A percentile compares a stretch with the other conserved stretches of the same genome.
Evolutionary conservation across 2,113 vertebrate genomes (phyloP).

Genomic region (Sakesphorus luctuosus): DNA sequence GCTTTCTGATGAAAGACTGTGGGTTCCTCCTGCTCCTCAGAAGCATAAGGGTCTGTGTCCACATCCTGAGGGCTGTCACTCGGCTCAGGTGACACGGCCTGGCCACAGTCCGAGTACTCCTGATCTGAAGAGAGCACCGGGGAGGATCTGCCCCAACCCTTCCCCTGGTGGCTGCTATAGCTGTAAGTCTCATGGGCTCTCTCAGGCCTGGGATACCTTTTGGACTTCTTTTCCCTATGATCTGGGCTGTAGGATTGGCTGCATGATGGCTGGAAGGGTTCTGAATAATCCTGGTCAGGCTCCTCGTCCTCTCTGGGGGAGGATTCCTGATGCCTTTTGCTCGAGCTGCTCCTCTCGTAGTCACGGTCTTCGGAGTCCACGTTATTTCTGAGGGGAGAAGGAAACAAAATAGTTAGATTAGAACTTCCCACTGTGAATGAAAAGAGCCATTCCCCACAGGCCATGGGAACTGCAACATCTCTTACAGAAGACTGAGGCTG

Average conservation of each 20-base stretch:
- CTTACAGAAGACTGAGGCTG: neutral
- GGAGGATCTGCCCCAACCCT: constrained; percentile 71
- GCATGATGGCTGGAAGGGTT: constrained; percentile 77
- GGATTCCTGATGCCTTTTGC: constrained; percentile 77
- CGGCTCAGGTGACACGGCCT: constrained; percentile 81
- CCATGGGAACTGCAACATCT: neutral
- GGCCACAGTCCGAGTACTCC: constrained; percentile 77
- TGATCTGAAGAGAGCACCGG: constrained; percentile 77
- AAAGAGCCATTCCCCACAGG: neutral
- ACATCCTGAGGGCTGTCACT: constrained; percentile 76
- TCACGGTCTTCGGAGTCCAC: constrained; percentile 75
- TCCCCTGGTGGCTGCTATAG: constrained; percentile 67
- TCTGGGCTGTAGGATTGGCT: constrained; percentile 70
- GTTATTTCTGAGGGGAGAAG: constrained; percentile 57
- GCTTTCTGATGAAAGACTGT: constrained; percentile 45
- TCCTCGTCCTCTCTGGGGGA: constrained; percentile 78
- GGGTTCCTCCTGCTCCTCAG: constrained; percentile 71
- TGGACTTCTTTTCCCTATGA: constrained; percentile 73
- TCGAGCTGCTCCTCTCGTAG: constrained; percentile 71
- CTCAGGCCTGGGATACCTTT: constrained; percentile 63
- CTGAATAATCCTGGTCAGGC: constrained; percentile 74
- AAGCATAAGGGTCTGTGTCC: constrained; percentile 61
- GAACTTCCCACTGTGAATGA: neutral
- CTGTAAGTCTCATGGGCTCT: constrained; percentile 56
- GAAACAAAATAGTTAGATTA: neutral